phyloP scores from a whole-genome alignment of 2,888 invertebrate genomes.

The Epinotia brunnichana region DNA sequence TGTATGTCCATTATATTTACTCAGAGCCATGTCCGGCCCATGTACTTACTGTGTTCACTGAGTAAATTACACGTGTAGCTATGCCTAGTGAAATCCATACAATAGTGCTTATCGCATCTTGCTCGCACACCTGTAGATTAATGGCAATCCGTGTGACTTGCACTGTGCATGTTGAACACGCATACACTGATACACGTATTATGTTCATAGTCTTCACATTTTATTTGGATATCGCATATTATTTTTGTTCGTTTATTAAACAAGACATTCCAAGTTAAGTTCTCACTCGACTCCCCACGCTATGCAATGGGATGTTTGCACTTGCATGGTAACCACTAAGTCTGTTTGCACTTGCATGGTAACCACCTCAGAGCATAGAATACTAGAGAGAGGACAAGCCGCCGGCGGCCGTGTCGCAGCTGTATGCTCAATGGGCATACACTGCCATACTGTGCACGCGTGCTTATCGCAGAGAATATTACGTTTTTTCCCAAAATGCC shows the following conservation, averaged over 20 bases:
- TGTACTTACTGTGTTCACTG: neutral
- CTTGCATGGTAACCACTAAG: constrained; percentile 2
- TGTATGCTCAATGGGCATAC: too few species aligned
- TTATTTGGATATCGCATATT: neutral
- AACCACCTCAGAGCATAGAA: too few species aligned
- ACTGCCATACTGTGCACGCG: too few species aligned
- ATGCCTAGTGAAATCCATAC: constrained; percentile 2
- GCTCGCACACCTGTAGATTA: neutral
- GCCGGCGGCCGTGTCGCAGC: too few species aligned
- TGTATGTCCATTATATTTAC: neutral
- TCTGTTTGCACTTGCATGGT: too few species aligned
- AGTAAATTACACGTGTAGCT: constrained; percentile 3
- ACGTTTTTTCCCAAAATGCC: too few species aligned
- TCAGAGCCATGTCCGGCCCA: neutral
- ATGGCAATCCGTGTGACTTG: constrained; percentile 4
- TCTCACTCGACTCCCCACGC: neutral
- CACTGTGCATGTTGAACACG: neutral
- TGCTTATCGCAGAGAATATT: too few species aligned
- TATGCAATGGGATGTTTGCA: neutral
- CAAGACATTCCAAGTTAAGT: neutral
- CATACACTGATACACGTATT: neutral
- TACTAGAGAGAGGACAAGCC: too few species aligned
- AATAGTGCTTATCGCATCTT: constrained; percentile 15
- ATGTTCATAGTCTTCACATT: neutral
- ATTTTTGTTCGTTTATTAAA: constrained; percentile 5